phyloP scores from a whole-genome alignment of 1,140 invertebrate species.

The Lepidotrigona ventralis region DNA sequence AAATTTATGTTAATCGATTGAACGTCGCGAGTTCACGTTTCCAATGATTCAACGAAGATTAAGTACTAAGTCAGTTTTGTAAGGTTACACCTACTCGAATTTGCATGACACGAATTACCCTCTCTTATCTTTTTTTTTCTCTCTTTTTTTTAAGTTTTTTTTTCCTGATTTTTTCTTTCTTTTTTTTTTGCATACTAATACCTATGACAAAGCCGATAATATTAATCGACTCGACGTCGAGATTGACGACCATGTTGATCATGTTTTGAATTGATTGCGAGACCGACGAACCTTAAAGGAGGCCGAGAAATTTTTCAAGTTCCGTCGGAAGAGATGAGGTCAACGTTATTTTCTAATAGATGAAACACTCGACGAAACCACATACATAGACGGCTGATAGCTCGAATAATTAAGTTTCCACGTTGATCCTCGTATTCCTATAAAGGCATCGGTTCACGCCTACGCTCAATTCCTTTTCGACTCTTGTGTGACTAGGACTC shows the following conservation, averaged over 20 bases:
- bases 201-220: neutral
- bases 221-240: neutral
- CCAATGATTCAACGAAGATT: constrained; percentile 23
- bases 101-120: constrained; percentile 6
- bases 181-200: neutral
- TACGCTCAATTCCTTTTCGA: constrained; percentile 51
- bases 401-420: constrained; percentile 50
- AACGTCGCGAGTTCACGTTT: constrained; percentile 22
- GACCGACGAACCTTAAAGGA: neutral
- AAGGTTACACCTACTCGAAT: constrained; percentile 24
- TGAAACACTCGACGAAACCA: constrained; percentile 39
- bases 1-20: constrained; percentile 37
- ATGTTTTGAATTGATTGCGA: neutral
- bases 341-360: constrained; percentile 54
- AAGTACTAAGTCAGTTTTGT: constrained; percentile 9
- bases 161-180: neutral
- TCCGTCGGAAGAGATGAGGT: constrained; percentile 38
- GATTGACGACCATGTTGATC: neutral
- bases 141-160: neutral
- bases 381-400: constrained; percentile 25
- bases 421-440: constrained; percentile 52
- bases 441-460: constrained; percentile 43
- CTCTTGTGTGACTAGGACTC: constrained; percentile 22
- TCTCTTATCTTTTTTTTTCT: neutral
- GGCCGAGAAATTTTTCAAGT: constrained; percentile 15